Conservation (phyloP, 2,888 invertebrate genomes). For the Campoplex capitator region DNA sequence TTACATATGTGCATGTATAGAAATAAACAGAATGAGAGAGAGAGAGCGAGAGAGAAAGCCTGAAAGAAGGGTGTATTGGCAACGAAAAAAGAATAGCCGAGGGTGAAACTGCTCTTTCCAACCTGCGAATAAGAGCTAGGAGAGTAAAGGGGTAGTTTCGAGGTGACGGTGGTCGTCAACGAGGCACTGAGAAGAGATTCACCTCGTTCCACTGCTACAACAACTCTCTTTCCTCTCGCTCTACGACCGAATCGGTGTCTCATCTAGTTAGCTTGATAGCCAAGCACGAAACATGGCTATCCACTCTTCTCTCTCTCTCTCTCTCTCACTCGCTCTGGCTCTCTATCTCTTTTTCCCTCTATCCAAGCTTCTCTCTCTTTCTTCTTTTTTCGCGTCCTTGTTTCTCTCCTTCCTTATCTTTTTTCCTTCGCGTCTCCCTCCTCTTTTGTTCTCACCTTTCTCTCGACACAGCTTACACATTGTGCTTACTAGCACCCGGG, state of each 20-base stretch:
- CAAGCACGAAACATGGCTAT: conserved; percentile 43
- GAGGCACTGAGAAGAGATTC: conserved; percentile 53
- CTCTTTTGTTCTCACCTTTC: conserved; percentile 16
- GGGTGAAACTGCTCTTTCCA: conserved; percentile 70
- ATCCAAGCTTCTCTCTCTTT: conserved; percentile 4
- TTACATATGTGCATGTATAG: background rate
- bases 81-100: conserved; percentile 49
- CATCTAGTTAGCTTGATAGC: conserved; percentile 72
- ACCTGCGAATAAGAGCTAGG: conserved; percentile 22
- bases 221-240: conserved; percentile 38
- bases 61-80: conserved; percentile 5
- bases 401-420: conserved; percentile 19
- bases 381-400: background rate
- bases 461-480: conserved; percentile 45
- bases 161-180: conserved; percentile 57
- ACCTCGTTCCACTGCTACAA: conserved; percentile 28
- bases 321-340: background rate
- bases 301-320: conserved; percentile 15
- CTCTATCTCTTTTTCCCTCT: background rate
- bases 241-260: conserved; percentile 71
- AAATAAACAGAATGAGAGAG: background rate
- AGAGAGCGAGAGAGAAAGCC: background rate
- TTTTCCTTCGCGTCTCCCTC: background rate
- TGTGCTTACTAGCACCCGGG: conserved; percentile 32
- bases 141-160: conserved; percentile 38